phyloP scores from a whole-genome alignment of 2,797 vertebrate genomes.

The Tenualosa thibaudeaui region DNA sequence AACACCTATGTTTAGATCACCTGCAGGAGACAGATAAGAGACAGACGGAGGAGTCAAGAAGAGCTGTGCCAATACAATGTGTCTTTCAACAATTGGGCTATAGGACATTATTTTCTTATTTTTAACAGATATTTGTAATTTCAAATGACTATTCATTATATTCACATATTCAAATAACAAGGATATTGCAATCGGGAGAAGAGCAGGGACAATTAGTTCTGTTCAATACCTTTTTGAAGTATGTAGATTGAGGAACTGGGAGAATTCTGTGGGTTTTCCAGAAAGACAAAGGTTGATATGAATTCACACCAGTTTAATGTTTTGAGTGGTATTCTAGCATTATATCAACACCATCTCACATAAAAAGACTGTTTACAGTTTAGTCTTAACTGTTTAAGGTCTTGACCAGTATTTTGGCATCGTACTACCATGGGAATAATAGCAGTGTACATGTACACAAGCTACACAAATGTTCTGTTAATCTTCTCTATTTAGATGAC shows the following conservation, averaged over 20 bases:
- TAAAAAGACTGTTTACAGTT: too few species aligned
- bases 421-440: not conserved
- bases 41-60: too few species aligned
- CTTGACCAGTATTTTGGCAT: not conserved
- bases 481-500: constrained; percentile 7
- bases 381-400: not conserved
- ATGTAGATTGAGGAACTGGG: not conserved
- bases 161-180: too few species aligned
- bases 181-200: too few species aligned
- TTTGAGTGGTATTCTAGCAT: not conserved
- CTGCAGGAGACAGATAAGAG: too few species aligned
- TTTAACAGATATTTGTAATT: too few species aligned
- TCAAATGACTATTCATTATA: too few species aligned
- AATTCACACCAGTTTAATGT: not conserved
- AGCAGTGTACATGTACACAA: not conserved
- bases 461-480: constrained; percentile 8
- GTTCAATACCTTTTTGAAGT: not conserved
- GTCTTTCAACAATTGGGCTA: too few species aligned
- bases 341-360: not conserved
- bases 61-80: too few species aligned
- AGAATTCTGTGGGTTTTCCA: not conserved
- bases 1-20: too few species aligned
- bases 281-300: not conserved
- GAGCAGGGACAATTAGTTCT: not conserved
- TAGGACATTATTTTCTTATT: too few species aligned